These are phyloP conservation scores for Graptemys geographica DNA, from an alignment of 2,797 vertebrate genomes.

Conservation along the genomic window DNA sequence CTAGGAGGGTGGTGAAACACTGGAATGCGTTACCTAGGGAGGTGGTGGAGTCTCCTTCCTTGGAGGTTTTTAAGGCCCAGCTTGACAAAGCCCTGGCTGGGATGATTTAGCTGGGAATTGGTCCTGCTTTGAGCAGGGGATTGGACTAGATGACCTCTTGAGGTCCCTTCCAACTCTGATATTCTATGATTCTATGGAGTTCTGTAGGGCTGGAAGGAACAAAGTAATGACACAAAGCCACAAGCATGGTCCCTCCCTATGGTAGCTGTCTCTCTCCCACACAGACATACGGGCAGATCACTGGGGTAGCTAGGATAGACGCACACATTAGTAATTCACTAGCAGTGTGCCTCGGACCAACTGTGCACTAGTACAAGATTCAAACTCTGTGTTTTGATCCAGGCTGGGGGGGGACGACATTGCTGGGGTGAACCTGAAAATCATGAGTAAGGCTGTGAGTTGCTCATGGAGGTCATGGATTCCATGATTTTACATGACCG, in stretches of 20 bases:
- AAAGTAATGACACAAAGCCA: neutral
- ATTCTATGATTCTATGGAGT: too few species aligned
- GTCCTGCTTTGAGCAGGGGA: too few species aligned
- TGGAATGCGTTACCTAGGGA: too few species aligned
- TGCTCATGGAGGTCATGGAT: neutral
- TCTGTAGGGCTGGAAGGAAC: neutral
- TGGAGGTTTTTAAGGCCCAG: too few species aligned
- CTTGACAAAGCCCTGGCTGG: too few species aligned
- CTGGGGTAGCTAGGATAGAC: slow-evolving; percentile 25
- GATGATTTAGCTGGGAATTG: too few species aligned
- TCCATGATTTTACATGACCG: neutral
- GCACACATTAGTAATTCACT: neutral
- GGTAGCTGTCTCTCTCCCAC: neutral
- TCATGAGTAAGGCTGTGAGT: neutral
- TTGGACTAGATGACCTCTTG: too few species aligned
- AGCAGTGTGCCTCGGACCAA: neutral
- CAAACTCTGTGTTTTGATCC: neutral
- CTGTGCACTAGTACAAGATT: neutral
- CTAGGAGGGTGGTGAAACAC: too few species aligned
- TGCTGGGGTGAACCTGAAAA: neutral
- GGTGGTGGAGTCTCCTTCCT: too few species aligned
- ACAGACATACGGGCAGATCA: neutral
- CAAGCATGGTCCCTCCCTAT: too few species aligned
- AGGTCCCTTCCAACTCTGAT: too few species aligned
- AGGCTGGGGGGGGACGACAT: neutral